Base-by-base conservation (phyloP, 2,888 invertebrate species). In the Notodromas monacha region DNA sequence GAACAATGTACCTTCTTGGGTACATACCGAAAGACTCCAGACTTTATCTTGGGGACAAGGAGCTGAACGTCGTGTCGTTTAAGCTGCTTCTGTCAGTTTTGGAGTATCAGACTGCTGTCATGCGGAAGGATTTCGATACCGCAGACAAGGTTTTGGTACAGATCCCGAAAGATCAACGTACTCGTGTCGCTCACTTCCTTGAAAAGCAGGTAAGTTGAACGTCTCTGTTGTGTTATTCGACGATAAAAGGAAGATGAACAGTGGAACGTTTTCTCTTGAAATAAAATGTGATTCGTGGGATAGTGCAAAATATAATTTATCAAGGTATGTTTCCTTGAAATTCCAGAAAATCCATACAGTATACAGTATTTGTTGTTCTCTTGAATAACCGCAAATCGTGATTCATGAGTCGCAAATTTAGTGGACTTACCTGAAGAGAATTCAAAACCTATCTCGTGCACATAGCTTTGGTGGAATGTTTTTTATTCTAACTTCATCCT, bases 61-160 rank as follows among this genome's bases (percentile, higher is more conserved):
- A 99, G 54, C 55, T 96, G 36, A 84, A 81, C 42, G 70, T 89
- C 2, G 73, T 81, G 29, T 84, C 84, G 36, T 99, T 79, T 51
- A 53, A 56, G 21, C 47, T 63, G 30, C 60, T 89, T 35, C 55
- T 92, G 28, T 79, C 89, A 2, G 89, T 92, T 8, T 59, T 99
- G 32, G 92, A 96, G 52, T 96, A 99, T 49, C 96, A 96, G 55
- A 96, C 96, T 10, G 96, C 92, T n/a, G 92, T 96, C 14, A 96
- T 99, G 92, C 60, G 92, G 36, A 61, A 70, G 34, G 89, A 92
- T 52, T 89, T 92, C 47, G 73, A 74, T 42, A 79, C 79, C 0
- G 89, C 92, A 0, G 84, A 92, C 50, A 61, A 68, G 36, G 74
- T 96, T 14, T 54, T 96, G 38, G 84, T 84, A 2, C 79, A 81